Percentiles rank a stretch among this genome's conserved stretches.
phyloP scores from a whole-genome alignment of 2,113 vertebrate species.

The Dicaeum eximium region DNA sequence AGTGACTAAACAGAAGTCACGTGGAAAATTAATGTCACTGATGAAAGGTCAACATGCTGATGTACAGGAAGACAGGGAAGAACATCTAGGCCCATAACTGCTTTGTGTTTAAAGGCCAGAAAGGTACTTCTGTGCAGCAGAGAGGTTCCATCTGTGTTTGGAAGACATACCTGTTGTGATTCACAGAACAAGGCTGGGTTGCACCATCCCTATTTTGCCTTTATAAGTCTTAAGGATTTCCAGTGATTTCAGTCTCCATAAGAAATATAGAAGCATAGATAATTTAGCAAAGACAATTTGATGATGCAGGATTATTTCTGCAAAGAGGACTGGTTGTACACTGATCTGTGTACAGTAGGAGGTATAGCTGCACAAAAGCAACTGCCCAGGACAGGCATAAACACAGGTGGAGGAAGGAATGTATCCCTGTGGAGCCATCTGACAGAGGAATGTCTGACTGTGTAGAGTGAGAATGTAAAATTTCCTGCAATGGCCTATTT shows the following conservation, averaged over 20 bases:
- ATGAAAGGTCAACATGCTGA: not conserved
- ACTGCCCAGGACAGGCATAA: not conserved
- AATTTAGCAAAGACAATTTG: not conserved
- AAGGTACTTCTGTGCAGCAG: not conserved
- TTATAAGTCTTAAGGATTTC: not conserved
- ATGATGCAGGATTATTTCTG: not conserved
- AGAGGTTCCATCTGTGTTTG: not conserved
- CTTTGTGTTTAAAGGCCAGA: not conserved
- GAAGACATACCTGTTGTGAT: not conserved
- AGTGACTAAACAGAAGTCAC: not conserved
- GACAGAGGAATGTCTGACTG: not conserved
- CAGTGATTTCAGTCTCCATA: not conserved
- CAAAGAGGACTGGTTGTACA: not conserved
- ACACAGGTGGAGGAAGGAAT: not conserved
- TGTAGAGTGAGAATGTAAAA: not conserved
- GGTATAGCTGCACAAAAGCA: not conserved
- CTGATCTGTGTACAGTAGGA: not conserved
- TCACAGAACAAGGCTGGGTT: not conserved
- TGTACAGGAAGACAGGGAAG: conserved; percentile 19
- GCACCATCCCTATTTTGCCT: not conserved
- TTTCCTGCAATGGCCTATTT: not conserved
- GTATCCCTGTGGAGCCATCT: not conserved
- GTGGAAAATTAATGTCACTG: not conserved
- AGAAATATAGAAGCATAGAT: not conserved
- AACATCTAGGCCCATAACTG: not conserved